Conservation (phyloP, 2,113 vertebrate genomes). For the zebrafish (Danio rerio) region GRCz12tu NC_133193.1:45678501-45679000, state of each 20-base stretch:
- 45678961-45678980: background rate
- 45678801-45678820: background rate
- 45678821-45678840: background rate
- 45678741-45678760: background rate
- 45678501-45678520: too few relatives aligned
- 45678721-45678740: background rate
- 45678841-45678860: conserved; percentile 14
- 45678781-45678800: background rate
- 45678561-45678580: too few relatives aligned
- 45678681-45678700: background rate
- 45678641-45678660: background rate
- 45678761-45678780: background rate
- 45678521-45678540: too few relatives aligned
- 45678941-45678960: background rate
- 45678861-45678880: background rate
- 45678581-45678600: background rate
- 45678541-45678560: too few relatives aligned
- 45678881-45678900: background rate
- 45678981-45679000: background rate
- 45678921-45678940: background rate
- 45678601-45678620: background rate
- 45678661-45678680: background rate
- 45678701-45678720: background rate
- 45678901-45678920: background rate
- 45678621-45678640: background rate